Percentiles rank a stretch among this genome's conserved stretches.
phyloP scores from a whole-genome alignment of 2,113 vertebrate species.

The Columbina picui region DNA sequence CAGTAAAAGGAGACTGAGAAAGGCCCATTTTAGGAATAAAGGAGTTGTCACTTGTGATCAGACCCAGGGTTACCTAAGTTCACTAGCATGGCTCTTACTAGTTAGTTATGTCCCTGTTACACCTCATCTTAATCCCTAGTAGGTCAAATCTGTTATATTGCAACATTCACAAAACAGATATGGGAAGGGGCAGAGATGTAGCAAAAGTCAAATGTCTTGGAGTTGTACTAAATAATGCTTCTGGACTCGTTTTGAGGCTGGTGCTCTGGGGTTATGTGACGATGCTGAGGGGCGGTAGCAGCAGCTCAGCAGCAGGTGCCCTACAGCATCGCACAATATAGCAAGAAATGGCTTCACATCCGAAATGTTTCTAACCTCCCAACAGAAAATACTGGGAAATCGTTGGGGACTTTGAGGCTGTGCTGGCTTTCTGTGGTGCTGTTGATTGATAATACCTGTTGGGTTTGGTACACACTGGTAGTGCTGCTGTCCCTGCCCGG shows the following conservation, averaged over 20 bases:
- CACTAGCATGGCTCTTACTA: not conserved
- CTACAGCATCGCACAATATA: rapidly evolving
- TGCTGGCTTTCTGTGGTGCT: not conserved
- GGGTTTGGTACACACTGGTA: not conserved
- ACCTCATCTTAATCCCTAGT: not conserved
- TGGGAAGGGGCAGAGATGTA: not conserved
- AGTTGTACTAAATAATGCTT: not conserved
- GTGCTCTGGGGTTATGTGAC: not conserved
- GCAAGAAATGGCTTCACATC: not conserved
- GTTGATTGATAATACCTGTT: not conserved
- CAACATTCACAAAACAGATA: not conserved
- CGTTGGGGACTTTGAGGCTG: not conserved
- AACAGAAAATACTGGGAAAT: not conserved
- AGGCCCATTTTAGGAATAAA: not conserved
- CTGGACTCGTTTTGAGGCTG: not conserved
- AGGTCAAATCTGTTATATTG: not conserved
- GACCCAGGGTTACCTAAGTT: not conserved
- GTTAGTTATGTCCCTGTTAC: not conserved
- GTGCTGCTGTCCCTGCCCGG: not conserved
- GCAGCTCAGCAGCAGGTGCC: not conserved
- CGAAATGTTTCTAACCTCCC: not conserved
- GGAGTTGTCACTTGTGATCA: not conserved
- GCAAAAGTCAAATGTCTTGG: not conserved
- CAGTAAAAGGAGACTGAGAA: not conserved
- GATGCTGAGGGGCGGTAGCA: not conserved